Evolutionary conservation across 2,113 vertebrate genomes (phyloP).

Genomic region (Sander vitreus): DNA sequence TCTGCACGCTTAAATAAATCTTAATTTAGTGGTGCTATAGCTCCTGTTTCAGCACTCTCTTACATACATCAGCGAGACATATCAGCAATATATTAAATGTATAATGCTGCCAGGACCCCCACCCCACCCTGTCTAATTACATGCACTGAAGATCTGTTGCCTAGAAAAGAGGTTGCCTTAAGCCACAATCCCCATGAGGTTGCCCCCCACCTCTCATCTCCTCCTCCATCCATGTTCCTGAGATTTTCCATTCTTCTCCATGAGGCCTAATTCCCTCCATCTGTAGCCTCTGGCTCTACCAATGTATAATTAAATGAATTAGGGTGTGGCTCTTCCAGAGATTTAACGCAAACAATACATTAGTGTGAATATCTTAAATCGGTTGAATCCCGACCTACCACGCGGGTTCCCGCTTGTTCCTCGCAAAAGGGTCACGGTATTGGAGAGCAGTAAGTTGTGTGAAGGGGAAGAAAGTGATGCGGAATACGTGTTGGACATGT

Average conservation of each 20-base stretch:
- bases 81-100: constrained; percentile 72
- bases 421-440: constrained; percentile 63
- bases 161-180: constrained; percentile 77
- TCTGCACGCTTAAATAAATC: constrained; percentile 71
- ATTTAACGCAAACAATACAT: constrained; percentile 74
- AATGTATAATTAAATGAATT: constrained; percentile 83
- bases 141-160: constrained; percentile 77
- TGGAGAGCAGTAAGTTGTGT: constrained; percentile 66
- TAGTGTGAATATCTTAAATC: constrained; percentile 76
- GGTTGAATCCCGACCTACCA: constrained; percentile 59
- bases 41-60: constrained; percentile 13
- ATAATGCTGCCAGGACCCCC: constrained; percentile 58
- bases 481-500: constrained; percentile 53
- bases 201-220: constrained; percentile 51
- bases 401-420: constrained; percentile 60
- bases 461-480: constrained; percentile 62
- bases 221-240: constrained; percentile 39
- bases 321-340: constrained; percentile 73
- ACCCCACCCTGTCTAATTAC: constrained; percentile 76
- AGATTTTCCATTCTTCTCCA: constrained; percentile 54
- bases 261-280: constrained; percentile 55
- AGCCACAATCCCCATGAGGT: constrained; percentile 76
- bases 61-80: constrained; percentile 59
- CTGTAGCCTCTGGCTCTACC: constrained; percentile 72
- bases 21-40: constrained; percentile 59